Evolutionary conservation across 2,113 vertebrate species (phyloP).

Genomic region (Nyctibius bracteatus): DNA sequence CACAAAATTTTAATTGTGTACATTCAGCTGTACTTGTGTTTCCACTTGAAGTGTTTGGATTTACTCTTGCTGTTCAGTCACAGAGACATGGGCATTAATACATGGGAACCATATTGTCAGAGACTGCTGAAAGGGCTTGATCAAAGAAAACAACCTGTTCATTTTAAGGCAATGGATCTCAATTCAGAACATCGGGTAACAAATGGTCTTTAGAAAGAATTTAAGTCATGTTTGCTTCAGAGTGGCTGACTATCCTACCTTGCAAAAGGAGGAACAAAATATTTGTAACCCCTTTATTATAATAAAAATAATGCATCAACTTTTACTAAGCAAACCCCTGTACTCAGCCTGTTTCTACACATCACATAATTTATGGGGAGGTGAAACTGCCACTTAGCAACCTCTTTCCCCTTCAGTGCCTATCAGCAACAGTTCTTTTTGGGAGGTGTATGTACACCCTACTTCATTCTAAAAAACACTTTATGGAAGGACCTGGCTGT

Average conservation of each 20-base stretch:
- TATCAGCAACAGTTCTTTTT: neutral
- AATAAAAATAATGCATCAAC: neutral
- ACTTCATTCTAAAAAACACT: neutral
- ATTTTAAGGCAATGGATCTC: neutral
- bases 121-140: neutral
- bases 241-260: neutral
- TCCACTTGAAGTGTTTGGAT: neutral
- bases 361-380: neutral
- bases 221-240: neutral
- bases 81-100: neutral
- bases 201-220: neutral
- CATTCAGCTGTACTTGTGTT: neutral
- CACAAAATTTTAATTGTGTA: neutral
- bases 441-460: neutral
- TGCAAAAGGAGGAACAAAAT: neutral
- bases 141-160: neutral
- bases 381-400: neutral
- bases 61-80: neutral
- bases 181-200: neutral
- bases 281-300: neutral
- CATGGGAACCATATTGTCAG: accelerated
- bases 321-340: neutral
- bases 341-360: too few relatives aligned
- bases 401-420: neutral
- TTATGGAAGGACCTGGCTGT: neutral